Evolutionary conservation across 2,113 vertebrate species (phyloP), one percentile per base, ranked within the genome.

Genomic region (Chionis minor): DNA sequence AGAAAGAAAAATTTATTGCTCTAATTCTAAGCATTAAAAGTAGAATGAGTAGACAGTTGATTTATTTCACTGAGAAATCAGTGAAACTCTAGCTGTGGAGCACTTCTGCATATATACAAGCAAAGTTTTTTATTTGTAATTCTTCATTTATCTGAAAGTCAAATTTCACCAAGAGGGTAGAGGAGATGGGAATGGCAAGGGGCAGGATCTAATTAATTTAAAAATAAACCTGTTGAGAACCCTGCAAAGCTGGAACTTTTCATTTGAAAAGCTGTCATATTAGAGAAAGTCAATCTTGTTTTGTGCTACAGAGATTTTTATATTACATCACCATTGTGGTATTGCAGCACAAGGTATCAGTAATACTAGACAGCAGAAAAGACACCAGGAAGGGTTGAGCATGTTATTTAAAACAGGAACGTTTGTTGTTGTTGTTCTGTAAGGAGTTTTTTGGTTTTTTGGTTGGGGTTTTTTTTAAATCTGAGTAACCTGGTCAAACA

Each of bases 401-500:
- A 69, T 19, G 30, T 69, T 88, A 79, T 54, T 96, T 89, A 66
- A 90, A 81, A 44, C 35, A 78, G 44, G 52, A 85, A 33, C 56
- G 12, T 66, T 54, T 90, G 28, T 28, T 90, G 67, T 47, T 81
- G 47, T 89, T 82, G 55, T 89, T 82, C 58, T 70, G 52, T 58
- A 8, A 6, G 9, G n/a, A 70, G 38, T 22, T 79, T 78, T 65
- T 44, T 8, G 28, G 54, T 80, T 94, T 95, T 44, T 13, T 59
- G 9, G 12, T 14, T 86, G 70, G 90, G 93, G 91, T 55, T 56
- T 95, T 96, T 94, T 96, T 97, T 54, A 95, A 95, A 97, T 96
- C 91, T 94, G 79, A 96, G 77, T 96, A 98, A 96, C 77, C 96
- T 97, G 97, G 97, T 96, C 96, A 97, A 97, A 98, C 96, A 94